Evolutionary conservation across 1,140 invertebrate species (phyloP), one percentile per base, ranked within the genome.

Genomic region (Melanaphis sacchari): DNA sequence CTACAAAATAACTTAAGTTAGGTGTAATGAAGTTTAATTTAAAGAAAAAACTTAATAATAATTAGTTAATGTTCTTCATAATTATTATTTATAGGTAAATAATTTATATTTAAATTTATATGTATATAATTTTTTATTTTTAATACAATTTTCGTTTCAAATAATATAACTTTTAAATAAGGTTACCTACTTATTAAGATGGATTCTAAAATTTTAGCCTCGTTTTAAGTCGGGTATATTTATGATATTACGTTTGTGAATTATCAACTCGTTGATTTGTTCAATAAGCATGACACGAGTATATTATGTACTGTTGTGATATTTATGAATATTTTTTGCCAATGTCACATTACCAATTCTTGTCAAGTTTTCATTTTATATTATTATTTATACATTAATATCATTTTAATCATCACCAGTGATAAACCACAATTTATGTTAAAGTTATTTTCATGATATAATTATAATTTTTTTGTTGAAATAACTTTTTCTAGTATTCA

Each of bases 291-390:
- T 66, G 89, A 90, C 52, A 59, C 15, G 54, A 66, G 89, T 66
- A 21, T 90, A 66, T 59, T 90, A 41, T 66, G 54, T 66, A 41
- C 9, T 41, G 38, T 41, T 59, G 89, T 90, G 38, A 41, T 90
- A 66, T 89, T 54, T 31, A 22, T 89, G 40, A 52, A 52, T 54
- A 54, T 89, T 54, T 76, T 85, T 90, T 66, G 49, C 38, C 52
- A 66, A 66, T 90, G 89, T 90, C 52, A 90, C 54, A 90, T 59
- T 41, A 90, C 41, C 52, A 41, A 90, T 90, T 89, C 88, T 89
- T 66, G 89, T 66, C 89, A 90, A 66, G 89, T 90, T 90, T 66
- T 8, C 46, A 59, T 41, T 66, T 90, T 41, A 90, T 22, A 66
- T 43, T 66, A 90, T 90, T 41, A 66, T 90, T 38, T 40, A 31